Evolutionary conservation across 2,888 invertebrate genomes (phyloP).

Genomic region (Tetranychus truncatus): DNA sequence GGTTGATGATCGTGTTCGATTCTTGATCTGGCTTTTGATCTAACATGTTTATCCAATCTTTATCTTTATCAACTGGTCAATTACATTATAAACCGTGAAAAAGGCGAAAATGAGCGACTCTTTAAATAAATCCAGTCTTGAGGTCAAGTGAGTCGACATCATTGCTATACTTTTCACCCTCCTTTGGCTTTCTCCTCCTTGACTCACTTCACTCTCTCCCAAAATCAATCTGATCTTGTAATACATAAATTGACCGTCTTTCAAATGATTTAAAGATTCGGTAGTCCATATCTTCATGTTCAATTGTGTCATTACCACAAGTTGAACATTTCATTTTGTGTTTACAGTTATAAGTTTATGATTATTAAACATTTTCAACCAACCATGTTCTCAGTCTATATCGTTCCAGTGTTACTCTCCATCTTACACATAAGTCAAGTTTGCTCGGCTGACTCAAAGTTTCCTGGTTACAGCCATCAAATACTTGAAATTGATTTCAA

Average conservation of each 20-base stretch:
- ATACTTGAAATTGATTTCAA: not conserved
- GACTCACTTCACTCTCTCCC: not conserved
- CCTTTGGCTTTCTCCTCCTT: not conserved
- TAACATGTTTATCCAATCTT: not conserved
- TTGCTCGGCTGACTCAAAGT: not conserved
- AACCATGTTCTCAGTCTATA: not conserved
- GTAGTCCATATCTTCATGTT: not conserved
- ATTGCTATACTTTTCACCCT: not conserved
- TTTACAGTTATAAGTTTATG: not conserved
- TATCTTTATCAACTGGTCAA: not conserved
- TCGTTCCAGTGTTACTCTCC: not conserved
- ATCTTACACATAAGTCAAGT: not conserved
- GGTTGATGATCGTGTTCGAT: not conserved
- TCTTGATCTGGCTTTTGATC: not conserved
- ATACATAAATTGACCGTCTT: not conserved
- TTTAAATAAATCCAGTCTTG: not conserved
- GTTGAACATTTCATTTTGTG: not conserved
- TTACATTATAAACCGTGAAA: not conserved
- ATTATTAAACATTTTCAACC: not conserved
- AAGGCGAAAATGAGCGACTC: not conserved
- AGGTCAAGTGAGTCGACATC: not conserved
- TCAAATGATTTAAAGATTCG: not conserved
- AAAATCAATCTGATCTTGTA: not conserved
- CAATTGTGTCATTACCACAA: not conserved
- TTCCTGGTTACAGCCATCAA: not conserved